Evolutionary conservation across 2,797 vertebrate species (phyloP), one percentile per base, ranked within the genome.

Genomic region (Thamnophis elegans): DNA sequence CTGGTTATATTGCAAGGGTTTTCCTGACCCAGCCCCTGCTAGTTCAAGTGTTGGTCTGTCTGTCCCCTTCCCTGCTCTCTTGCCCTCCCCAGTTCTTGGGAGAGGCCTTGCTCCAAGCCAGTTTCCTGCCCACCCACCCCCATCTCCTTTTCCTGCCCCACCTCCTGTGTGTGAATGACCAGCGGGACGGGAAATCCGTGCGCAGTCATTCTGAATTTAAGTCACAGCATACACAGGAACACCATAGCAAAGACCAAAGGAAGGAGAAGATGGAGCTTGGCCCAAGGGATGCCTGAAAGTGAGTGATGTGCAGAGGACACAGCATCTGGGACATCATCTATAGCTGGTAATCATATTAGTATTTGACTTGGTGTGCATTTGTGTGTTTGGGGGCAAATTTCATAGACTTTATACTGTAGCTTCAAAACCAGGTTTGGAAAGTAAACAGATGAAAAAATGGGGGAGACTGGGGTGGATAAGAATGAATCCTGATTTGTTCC

Each of bases 101-200:
- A 93, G 93, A 88, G 54, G 85, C 91, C 89, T 87, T 8, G 89
- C 87, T 94, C 91, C 94, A 90, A 92, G 87, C 89, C 92, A 32
- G 91, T 87, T 92, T 94, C 92, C 92, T 91, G 89, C 89, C 90
- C 91, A 82, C 36, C 73, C 73, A 82, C 92, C 92, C 65, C 92
- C 92, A 92, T 91, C 90, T 91, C 91, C 87, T 55, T 94, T 94
- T 93, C 94, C 92, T 93, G 91, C 91, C 85, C 91, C 93, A 90
- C 91, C 92, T 86, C 51, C 58, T 60, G 91, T 73, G 78, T 92
- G 87, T 92, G 59, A 88, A 91, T 60, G 91, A 92, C 87, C 92
- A 47, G 87, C 51, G 65, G 47, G 90, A 93, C 89, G 94, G 92
- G 94, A 93, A 94, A 92, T 94, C 94, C 42, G 65, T 47, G 87